Base-by-base conservation (phyloP, 2,797 vertebrate genomes). In the Rhabdophis nuchalis region DNA sequence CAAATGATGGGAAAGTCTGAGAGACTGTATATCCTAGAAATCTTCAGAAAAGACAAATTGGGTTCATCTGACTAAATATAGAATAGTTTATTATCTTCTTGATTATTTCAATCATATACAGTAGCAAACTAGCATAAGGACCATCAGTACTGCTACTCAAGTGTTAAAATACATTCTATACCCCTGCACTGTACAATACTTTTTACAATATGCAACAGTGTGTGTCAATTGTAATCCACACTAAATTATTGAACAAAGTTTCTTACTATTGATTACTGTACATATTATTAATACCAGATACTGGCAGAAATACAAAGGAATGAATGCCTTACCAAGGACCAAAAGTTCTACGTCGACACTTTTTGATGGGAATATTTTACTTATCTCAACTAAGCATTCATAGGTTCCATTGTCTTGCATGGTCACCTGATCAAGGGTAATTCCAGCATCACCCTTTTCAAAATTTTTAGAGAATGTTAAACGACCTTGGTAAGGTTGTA, bases 361-460 rank as follows among this genome's bases (percentile, higher is more conserved):
- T 58, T n/a, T 6, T 0, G 93, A 92, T 0, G 27, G 58, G 0
- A 91, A 53, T 5, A 98, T 97, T 0, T 3, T 1, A 1, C 93
- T 0, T 0, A 97, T 54, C 0, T 89, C 96, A 2, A 98, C 95
- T 0, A 52, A 94, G 88, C 98, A 98, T 13, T 56, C 53, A 0
- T 97, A 98, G 0, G 97, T 97, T 0, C 98, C 98, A 0, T 97
- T 98, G 95, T 98, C 98, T 0, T 95, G 93, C 97, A 97, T 97
- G 91, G 95, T 96, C 8, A 97, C 94, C 0, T 91, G 36, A 0
- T 0, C 3, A 0, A 98, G 60, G 88, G 88, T 95, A 94, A 98
- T 11, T 14, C 97, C 96, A 64, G 96, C 95, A 1, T 98, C 93
- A 0, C 95, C 95, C 0, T 2, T 0, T 1, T 1, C 0, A 0